A percentile compares a stretch with the other conserved stretches of the same genome.
phyloP scores from a whole-genome alignment of 2,797 vertebrate species.

The Platalea minor region DNA sequence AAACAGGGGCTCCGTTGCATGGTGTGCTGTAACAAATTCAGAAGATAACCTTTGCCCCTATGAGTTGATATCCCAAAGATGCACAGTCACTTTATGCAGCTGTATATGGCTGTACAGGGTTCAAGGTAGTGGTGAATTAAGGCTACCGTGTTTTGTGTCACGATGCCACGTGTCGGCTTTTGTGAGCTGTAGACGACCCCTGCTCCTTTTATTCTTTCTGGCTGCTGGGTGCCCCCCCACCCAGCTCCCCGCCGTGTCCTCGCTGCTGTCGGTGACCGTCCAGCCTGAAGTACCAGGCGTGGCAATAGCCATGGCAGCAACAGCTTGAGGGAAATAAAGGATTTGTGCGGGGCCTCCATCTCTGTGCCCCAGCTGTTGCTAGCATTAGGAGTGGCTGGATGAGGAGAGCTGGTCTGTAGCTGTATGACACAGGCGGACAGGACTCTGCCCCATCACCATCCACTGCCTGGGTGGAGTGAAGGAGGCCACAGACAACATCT shows the following conservation, averaged over 20 bases:
- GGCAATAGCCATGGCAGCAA: neutral
- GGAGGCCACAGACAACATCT: neutral
- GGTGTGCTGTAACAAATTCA: too few relatives aligned
- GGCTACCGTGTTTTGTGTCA: neutral
- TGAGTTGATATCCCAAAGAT: neutral
- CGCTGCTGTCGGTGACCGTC: neutral
- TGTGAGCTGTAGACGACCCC: neutral
- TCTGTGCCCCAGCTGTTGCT: fast-evolving
- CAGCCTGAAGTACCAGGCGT: neutral
- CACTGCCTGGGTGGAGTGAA: neutral
- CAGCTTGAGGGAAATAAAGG: neutral
- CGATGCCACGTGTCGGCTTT: fast-evolving
- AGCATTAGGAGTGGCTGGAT: neutral
- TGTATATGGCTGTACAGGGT: neutral
- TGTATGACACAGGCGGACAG: fast-evolving
- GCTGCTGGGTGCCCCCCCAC: neutral
- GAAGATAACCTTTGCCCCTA: neutral
- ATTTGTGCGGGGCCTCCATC: neutral
- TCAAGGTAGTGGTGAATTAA: neutral
- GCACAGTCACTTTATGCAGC: neutral
- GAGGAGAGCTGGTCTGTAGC: neutral
- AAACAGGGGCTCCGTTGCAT: fast-evolving
- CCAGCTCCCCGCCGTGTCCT: neutral
- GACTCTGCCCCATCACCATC: neutral
- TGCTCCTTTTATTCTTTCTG: neutral